Conservation (phyloP, 2,113 vertebrate species). For the Tetraodon nigroviridis region DNA sequence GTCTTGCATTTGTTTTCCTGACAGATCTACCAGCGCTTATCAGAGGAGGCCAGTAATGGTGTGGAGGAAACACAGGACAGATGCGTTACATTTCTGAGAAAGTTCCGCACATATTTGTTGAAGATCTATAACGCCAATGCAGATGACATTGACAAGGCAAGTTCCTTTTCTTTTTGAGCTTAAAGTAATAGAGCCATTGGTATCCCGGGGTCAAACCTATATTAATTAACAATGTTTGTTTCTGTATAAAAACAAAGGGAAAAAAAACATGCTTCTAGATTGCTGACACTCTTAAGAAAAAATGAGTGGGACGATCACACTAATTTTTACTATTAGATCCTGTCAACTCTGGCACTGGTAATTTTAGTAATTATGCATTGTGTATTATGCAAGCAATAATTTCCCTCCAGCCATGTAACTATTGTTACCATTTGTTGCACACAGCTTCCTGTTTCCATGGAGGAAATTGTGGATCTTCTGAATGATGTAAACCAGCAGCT, state of each 20-base stretch:
- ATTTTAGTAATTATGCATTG: no score
- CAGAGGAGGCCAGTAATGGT: conserved; percentile 85
- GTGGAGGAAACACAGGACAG: conserved; percentile 89
- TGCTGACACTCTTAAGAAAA: background rate
- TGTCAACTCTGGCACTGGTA: no score
- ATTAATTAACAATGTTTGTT: no score
- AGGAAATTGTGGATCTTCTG: conserved; percentile 86
- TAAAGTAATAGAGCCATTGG: background rate
- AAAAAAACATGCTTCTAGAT: no score
- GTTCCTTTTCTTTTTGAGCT: conserved; percentile 2
- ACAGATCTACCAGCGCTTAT: conserved; percentile 90
- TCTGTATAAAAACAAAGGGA: no score
- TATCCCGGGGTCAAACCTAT: no score
- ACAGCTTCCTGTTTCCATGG: conserved; percentile 87
- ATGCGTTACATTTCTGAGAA: conserved; percentile 80
- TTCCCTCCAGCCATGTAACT: background rate
- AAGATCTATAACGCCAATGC: conserved; percentile 80
- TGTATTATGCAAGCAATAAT: no score
- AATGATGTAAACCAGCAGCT: conserved; percentile 88
- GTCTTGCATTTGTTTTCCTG: background rate
- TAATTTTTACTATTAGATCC: no score
- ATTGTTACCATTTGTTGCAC: conserved; percentile 15
- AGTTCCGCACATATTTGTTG: conserved; percentile 80
- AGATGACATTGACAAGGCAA: conserved; percentile 81
- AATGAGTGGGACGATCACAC: no score